Evolutionary conservation across 2,888 invertebrate genomes (phyloP).

Genomic region (Odontocerum albicorne): DNA sequence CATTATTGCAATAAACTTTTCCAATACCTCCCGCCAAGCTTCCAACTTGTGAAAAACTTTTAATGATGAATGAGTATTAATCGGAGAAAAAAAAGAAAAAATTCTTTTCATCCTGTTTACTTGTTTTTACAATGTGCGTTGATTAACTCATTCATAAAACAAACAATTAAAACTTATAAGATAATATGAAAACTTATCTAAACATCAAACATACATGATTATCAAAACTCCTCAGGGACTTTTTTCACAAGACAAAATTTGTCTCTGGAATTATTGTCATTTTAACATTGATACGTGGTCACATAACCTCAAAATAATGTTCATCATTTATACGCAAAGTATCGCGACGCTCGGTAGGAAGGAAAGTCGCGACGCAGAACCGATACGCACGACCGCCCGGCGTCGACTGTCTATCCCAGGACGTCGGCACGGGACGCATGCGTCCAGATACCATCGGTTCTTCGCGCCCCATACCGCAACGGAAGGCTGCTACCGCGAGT

Average conservation of each 20-base stretch:
- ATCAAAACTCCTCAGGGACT: constrained; percentile 2
- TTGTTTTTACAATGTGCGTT: too few species aligned
- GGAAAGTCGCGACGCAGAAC: constrained; percentile 9
- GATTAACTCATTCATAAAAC: too few species aligned
- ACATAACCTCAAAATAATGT: constrained; percentile 26
- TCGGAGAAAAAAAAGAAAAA: too few species aligned
- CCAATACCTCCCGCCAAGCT: too few species aligned
- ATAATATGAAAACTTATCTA: not conserved
- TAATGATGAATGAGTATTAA: too few species aligned
- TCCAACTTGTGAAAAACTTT: too few species aligned
- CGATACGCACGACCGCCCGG: constrained; percentile 28
- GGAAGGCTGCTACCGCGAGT: not conserved
- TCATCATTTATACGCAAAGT: constrained; percentile 7
- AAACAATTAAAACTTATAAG: not conserved
- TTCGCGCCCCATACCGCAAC: not conserved
- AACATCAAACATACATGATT: constrained; percentile 7
- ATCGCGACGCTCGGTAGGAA: constrained; percentile 15
- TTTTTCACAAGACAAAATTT: constrained; percentile 10
- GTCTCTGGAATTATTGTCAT: not conserved
- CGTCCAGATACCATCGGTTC: constrained; percentile 1
- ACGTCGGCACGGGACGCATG: constrained; percentile 10
- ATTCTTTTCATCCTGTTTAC: too few species aligned
- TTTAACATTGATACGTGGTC: constrained; percentile 1
- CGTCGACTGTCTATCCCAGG: constrained; percentile 29
- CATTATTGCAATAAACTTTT: too few species aligned